Evolutionary conservation across 1,140 invertebrate genomes (phyloP).

Genomic region (Uloborus diversus): DNA sequence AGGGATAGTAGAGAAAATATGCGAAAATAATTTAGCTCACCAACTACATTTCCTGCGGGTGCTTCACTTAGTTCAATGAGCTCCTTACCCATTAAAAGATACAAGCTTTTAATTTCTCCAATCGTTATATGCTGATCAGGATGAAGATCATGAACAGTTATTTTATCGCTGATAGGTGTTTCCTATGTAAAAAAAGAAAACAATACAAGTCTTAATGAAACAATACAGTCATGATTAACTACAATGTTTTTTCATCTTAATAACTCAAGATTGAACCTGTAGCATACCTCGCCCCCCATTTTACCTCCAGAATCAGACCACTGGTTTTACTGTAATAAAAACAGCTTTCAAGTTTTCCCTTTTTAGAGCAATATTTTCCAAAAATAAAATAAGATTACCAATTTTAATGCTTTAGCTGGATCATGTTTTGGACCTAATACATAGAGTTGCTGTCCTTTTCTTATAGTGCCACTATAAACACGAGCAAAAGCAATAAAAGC

Average conservation of each 20-base stretch:
- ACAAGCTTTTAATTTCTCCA: conserved; percentile 78
- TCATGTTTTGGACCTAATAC: conserved; percentile 92
- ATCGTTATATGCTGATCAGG: conserved; percentile 72
- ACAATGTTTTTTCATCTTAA: neutral
- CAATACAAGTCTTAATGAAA: neutral
- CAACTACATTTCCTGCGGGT: conserved; percentile 88
- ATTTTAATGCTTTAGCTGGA: conserved; percentile 69
- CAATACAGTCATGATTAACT: neutral
- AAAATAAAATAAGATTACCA: conserved; percentile 19
- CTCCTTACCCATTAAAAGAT: conserved; percentile 93
- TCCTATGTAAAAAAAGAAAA: conserved; percentile 19
- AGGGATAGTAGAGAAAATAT: too few relatives aligned
- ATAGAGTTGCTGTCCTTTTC: conserved; percentile 79
- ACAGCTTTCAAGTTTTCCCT: too few relatives aligned
- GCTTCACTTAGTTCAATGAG: conserved; percentile 81
- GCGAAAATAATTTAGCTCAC: conserved; percentile 62
- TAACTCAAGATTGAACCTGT: too few relatives aligned
- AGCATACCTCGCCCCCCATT: too few relatives aligned
- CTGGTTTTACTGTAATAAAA: too few relatives aligned
- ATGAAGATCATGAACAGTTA: conserved; percentile 75
- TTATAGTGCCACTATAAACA: conserved; percentile 88
- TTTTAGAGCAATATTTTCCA: neutral
- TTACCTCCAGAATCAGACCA: too few relatives aligned
- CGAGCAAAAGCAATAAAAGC: conserved; percentile 92
- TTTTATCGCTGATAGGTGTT: conserved; percentile 68